Evolutionary conservation across 2,888 invertebrate species (phyloP), one percentile per base, ranked within the genome.

Genomic region (Apamea crenata): DNA sequence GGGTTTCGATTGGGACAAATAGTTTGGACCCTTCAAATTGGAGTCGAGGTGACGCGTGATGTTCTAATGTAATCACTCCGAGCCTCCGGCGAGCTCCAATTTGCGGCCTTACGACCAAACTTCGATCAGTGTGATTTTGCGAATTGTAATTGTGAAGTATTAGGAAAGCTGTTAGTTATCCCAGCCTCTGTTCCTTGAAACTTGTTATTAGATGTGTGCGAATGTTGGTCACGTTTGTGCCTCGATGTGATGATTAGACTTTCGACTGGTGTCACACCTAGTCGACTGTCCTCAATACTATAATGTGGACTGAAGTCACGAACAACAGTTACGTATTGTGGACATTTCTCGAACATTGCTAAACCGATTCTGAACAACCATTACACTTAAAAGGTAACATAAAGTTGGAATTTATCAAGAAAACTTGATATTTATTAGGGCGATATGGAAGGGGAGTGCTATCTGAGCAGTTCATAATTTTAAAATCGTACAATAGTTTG

Each of bases 1-100:
- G 93, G 90, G 89, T 89, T 90, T 89, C 89, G 89, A 89, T 90
- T 90, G 89, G 90, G 89, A 89, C 91, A 90, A 86, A 87, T 88
- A 88, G 89, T 89, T 89, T 80, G 90, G 91, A 87, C 90, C 89
- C 90, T 89, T 89, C 82, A 88, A 89, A 90, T 90, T 81, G 88
- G 85, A 89, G 90, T 83, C 84, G 90, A 90, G 87, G 90, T 90
- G 90, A 90, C 90, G 91, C 90, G 90, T 87, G 90, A 90, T 90
- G 87, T 86, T 90, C 91, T 90, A 90, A 90, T 90, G 91, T 90
- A 90, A 90, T 90, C 90, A 90, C 87, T 87, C 81, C 79, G 69
- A 56, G 77, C 75, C 80, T 47, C 69, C 63, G 75, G 80, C 78
- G 77, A 82, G 74, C 70, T 81, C 77, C 83, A 82, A 87, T 86